Evolutionary conservation across 2,113 vertebrate genomes (phyloP).

Genomic region (Anhinga rufa): DNA sequence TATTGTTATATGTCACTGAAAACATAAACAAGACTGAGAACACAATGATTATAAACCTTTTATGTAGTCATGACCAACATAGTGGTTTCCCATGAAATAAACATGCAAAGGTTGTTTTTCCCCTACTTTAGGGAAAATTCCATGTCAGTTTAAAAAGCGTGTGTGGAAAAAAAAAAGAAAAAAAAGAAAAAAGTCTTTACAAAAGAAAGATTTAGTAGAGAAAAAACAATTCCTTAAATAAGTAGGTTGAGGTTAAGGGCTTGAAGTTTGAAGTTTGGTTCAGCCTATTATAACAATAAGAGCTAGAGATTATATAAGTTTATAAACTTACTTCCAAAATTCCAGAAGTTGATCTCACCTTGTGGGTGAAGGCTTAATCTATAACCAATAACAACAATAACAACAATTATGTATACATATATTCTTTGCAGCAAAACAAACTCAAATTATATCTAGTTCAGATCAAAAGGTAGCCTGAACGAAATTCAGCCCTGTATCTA

Average conservation of each 20-base stretch:
- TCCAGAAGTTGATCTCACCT: neutral
- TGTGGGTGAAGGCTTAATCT: neutral
- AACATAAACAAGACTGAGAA: neutral
- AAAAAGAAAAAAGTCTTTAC: neutral
- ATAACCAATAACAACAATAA: neutral
- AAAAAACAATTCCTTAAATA: neutral
- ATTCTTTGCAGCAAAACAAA: neutral
- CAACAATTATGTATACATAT: neutral
- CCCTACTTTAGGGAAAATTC: neutral
- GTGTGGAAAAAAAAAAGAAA: fast-evolving
- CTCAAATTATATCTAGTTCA: neutral
- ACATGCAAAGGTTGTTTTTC: neutral
- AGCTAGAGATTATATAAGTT: neutral
- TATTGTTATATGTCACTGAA: neutral
- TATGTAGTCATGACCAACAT: neutral
- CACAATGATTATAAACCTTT: neutral
- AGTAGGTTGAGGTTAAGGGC: fast-evolving
- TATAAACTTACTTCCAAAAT: neutral
- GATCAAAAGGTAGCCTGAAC: neutral
- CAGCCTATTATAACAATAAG: neutral
- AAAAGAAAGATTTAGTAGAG: neutral
- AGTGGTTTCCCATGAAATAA: neutral
- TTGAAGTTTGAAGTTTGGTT: neutral
- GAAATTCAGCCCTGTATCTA: neutral
- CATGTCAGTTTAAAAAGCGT: fast-evolving